Evolutionary conservation across 1,140 invertebrate genomes (phyloP).

Genomic region (Trissolcus basalis): DNA sequence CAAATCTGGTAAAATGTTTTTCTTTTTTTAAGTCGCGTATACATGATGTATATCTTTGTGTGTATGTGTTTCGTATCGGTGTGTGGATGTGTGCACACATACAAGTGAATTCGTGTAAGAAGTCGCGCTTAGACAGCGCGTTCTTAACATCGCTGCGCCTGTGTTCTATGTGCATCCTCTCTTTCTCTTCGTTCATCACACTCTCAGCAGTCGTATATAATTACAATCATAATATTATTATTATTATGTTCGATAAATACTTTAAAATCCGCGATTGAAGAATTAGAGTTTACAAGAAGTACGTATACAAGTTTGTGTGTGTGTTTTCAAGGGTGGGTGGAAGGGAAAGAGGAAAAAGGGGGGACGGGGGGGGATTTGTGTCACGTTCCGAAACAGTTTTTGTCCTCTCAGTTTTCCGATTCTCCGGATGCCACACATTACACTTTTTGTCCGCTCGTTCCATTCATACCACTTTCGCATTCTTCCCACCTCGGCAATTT

Average conservation of each 20-base stretch:
- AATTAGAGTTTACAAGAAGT: conserved; percentile 77
- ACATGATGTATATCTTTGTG: conserved; percentile 77
- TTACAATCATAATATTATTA: conserved; percentile 75
- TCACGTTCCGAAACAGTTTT: conserved; percentile 46
- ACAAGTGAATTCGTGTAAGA: conserved; percentile 18
- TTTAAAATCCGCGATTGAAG: conserved; percentile 77
- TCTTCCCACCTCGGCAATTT: conserved; percentile 51
- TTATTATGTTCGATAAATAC: conserved; percentile 76
- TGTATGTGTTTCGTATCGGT: conserved; percentile 55
- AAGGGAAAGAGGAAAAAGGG: conserved; percentile 3
- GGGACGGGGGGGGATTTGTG: conserved; percentile 15
- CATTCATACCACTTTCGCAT: conserved; percentile 53
- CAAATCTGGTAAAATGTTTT: conserved; percentile 78
- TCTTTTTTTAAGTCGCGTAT: conserved; percentile 74
- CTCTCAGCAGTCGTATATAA: conserved; percentile 75
- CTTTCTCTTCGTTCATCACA: conserved; percentile 67
- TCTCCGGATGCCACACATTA: conserved; percentile 45
- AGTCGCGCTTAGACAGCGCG: conserved; percentile 40
- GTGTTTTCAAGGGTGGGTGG: conserved; percentile 30
- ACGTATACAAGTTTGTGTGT: conserved; percentile 76
- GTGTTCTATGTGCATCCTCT: conserved; percentile 53
- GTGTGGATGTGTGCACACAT: conserved; percentile 35
- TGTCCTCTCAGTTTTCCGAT: conserved; percentile 43
- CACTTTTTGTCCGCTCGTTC: conserved; percentile 54
- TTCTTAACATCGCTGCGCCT: conserved; percentile 53